A percentile compares a stretch with the other conserved stretches of the same genome.
These are phyloP conservation scores for Oryzias celebensis DNA, from an alignment of 2,113 vertebrate species.

Conservation along the genomic window DNA sequence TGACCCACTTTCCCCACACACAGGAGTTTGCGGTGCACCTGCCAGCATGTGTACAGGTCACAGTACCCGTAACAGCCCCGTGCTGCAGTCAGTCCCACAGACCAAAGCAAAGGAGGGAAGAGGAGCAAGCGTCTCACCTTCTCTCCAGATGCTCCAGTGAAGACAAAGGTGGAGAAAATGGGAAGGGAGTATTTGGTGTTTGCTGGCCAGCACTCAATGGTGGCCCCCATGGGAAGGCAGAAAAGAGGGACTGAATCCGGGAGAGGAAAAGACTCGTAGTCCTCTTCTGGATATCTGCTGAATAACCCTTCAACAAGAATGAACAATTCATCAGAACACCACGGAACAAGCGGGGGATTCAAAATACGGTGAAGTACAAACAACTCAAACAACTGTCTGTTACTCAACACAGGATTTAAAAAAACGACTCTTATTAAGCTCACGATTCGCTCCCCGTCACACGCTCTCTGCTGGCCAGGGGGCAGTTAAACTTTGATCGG, in stretches of 20 bases:
- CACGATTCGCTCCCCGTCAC: too few relatives aligned
- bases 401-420: too few relatives aligned
- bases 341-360: not conserved
- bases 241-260: conserved; percentile 97
- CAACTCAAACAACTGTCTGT: too few relatives aligned
- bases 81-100: conserved; percentile 4
- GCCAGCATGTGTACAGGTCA: conserved; percentile 27
- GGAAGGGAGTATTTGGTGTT: conserved; percentile 96
- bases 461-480: too few relatives aligned
- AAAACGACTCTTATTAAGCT: too few relatives aligned
- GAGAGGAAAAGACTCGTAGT: conserved; percentile 96
- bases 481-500: too few relatives aligned
- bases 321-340: not conserved
- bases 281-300: conserved; percentile 94
- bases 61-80: conserved; percentile 31
- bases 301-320: conserved; percentile 83
- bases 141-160: conserved; percentile 96
- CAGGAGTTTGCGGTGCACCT: conserved; percentile 15
- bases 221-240: conserved; percentile 97
- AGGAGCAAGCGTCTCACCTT: conserved; percentile 80
- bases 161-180: conserved; percentile 96
- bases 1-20: conserved; percentile 44
- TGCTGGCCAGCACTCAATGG: conserved; percentile 94
- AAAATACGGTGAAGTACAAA: conserved; percentile 3
- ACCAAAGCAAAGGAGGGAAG: not conserved